phyloP scores from a whole-genome alignment of 2,113 vertebrate species.

The Eubucco bourcierii region DNA sequence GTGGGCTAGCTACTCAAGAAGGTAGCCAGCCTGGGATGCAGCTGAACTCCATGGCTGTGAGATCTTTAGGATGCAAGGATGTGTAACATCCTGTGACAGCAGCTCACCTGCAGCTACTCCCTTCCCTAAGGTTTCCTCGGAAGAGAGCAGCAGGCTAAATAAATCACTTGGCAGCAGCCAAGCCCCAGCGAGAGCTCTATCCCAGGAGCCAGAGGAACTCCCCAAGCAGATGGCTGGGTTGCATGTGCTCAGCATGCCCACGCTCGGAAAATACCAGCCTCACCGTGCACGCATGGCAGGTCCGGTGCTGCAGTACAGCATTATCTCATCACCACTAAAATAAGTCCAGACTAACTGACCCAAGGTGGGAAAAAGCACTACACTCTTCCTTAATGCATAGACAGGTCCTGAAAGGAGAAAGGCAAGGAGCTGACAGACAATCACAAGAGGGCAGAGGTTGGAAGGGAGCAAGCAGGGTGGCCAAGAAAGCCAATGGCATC shows the following conservation, averaged over 20 bases:
- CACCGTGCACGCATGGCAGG: fast-evolving
- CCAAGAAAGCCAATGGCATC: too few species aligned
- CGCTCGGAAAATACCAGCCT: background rate
- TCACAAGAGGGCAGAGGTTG: too few species aligned
- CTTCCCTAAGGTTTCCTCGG: background rate
- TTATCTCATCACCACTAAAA: background rate
- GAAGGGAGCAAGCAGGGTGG: too few species aligned
- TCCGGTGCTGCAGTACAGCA: background rate
- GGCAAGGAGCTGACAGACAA: too few species aligned
- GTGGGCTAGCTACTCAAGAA: background rate
- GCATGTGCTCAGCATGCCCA: background rate
- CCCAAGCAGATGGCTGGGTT: background rate
- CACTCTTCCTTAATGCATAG: background rate
- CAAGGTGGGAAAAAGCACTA: background rate
- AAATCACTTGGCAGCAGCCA: background rate
- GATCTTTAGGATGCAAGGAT: background rate
- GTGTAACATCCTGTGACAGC: background rate
- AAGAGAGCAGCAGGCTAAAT: background rate
- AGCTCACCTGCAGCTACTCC: background rate
- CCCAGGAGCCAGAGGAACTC: background rate
- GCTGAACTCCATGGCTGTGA: background rate
- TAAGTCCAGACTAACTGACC: background rate
- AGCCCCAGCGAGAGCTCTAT: background rate
- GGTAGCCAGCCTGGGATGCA: background rate
- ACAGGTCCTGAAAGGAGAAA: background rate